phyloP scores from a whole-genome alignment of 1,140 invertebrate species.

The Xylocopa sonorina region DNA sequence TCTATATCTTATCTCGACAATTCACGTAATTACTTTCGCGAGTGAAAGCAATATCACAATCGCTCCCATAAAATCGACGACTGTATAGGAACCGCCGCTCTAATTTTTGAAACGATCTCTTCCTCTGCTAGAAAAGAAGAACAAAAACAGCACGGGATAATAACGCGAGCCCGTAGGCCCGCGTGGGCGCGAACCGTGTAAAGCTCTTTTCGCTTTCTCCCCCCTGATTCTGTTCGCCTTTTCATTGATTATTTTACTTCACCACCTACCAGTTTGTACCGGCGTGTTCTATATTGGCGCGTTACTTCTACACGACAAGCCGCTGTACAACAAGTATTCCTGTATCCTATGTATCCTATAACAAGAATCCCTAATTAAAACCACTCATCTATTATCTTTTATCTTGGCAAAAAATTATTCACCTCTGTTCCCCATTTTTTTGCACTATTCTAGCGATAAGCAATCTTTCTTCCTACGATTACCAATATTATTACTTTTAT shows the following conservation, averaged over 20 bases:
- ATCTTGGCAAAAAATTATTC: background rate
- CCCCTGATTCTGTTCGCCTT: constrained; percentile 44
- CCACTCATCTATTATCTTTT: background rate
- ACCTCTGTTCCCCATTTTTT: background rate
- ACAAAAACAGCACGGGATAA: constrained; percentile 53
- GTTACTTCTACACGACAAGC: constrained; percentile 18
- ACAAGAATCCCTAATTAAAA: constrained; percentile 16
- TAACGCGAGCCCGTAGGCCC: constrained; percentile 34
- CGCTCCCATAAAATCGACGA: constrained; percentile 18
- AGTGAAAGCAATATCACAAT: background rate
- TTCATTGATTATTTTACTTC: constrained; percentile 69
- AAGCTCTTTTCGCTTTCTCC: constrained; percentile 51
- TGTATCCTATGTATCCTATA: constrained; percentile 15
- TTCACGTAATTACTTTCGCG: background rate
- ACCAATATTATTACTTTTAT: no score
- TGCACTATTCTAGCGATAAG: no score
- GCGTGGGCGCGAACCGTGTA: constrained; percentile 52
- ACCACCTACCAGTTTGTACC: constrained; percentile 37
- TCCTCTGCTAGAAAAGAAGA: constrained; percentile 39
- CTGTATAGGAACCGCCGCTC: background rate
- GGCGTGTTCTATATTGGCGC: constrained; percentile 24
- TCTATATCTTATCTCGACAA: background rate
- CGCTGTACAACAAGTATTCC: constrained; percentile 18
- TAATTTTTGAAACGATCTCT: constrained; percentile 57
- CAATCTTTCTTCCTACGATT: no score